phyloP scores from a whole-genome alignment of 1,140 invertebrate species.

The Zaprionus davidi region DNA sequence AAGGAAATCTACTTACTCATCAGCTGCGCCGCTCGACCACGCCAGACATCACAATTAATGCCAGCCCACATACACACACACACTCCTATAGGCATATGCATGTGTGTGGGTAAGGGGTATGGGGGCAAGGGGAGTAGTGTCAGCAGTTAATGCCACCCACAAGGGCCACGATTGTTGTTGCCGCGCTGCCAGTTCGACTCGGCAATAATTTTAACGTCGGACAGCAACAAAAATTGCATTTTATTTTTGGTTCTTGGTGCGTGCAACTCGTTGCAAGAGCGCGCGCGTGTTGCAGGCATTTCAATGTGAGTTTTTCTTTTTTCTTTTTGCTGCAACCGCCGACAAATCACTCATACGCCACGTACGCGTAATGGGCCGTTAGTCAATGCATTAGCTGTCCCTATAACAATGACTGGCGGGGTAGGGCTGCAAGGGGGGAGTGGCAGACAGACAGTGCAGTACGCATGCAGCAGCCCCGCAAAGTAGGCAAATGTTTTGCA shows the following conservation, averaged over 20 bases:
- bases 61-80: conserved; percentile 52
- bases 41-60: conserved; percentile 80
- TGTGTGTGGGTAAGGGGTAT: conserved; percentile 7
- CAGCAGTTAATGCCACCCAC: conserved; percentile 75
- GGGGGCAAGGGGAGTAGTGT: background rate
- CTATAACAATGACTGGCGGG: conserved; percentile 2
- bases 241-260: conserved; percentile 74
- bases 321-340: conserved; percentile 22
- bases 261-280: conserved; percentile 43
- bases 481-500: conserved; percentile 47
- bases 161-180: conserved; percentile 16
- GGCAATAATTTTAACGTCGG: conserved; percentile 67
- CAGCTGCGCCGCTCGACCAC: conserved; percentile 46
- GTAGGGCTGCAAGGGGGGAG: background rate
- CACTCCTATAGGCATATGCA: background rate
- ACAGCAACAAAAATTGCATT: conserved; percentile 80
- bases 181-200: background rate
- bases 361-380: conserved; percentile 63
- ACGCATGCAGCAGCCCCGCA: conserved; percentile 32
- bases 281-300: conserved; percentile 24
- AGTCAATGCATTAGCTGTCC: conserved; percentile 72
- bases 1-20: conserved; percentile 83
- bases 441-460: background rate
- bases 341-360: conserved; percentile 50
- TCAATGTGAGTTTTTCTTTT: conserved; percentile 18